A percentile compares a stretch with the other conserved stretches of the same genome.
Conservation (phyloP, 2,797 vertebrate genomes). For the Acropternis orthonyx region DNA sequence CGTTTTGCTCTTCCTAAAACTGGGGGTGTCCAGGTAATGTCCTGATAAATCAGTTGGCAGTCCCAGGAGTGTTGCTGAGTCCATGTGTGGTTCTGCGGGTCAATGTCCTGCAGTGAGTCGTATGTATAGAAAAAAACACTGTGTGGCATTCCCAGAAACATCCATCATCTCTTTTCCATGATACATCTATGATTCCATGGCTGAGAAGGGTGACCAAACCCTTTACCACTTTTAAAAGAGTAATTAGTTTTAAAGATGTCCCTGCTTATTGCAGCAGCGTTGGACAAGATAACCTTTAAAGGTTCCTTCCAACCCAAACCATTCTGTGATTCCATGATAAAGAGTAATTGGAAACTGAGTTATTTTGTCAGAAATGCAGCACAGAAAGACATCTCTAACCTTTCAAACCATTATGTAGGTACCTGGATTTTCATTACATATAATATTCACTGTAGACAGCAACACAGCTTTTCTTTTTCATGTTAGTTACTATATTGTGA, state of each 20-base stretch:
- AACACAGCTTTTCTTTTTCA: background rate
- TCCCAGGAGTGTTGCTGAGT: background rate
- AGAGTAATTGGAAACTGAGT: background rate
- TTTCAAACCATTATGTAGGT: background rate
- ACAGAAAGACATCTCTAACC: background rate
- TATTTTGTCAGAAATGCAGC: background rate
- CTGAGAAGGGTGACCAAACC: background rate
- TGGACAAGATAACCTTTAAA: background rate
- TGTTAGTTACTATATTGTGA: background rate
- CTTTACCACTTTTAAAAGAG: background rate
- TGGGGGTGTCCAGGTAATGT: background rate
- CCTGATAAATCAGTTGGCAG: background rate
- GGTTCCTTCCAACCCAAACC: background rate
- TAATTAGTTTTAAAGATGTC: background rate
- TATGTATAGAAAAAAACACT: background rate
- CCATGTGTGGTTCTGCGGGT: background rate
- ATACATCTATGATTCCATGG: background rate
- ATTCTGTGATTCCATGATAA: background rate
- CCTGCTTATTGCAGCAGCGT: background rate
- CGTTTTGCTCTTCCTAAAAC: background rate
- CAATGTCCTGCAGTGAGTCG: background rate
- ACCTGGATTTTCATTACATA: background rate
- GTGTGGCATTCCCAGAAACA: background rate
- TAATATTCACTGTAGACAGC: background rate
- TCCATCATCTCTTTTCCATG: rapidly evolving